These are phyloP conservation scores for Leucopsar rothschildi DNA, from an alignment of 2,113 vertebrate species.

Conservation along the genomic window DNA sequence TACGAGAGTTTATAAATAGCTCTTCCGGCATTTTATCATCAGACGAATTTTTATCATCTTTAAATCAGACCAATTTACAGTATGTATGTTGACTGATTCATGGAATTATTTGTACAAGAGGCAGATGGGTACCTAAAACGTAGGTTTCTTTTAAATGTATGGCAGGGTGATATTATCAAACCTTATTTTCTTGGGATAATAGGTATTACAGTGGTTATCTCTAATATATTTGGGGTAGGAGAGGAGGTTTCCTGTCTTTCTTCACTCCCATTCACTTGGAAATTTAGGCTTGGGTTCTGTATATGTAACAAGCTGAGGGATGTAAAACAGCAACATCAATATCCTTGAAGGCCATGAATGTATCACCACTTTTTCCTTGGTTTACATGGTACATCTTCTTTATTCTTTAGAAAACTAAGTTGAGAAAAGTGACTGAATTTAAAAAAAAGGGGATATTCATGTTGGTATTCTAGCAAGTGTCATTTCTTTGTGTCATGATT, in stretches of 20 bases:
- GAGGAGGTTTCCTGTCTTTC: background rate
- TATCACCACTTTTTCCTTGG: background rate
- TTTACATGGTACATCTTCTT: background rate
- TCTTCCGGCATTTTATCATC: background rate
- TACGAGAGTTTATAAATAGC: background rate
- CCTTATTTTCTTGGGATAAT: background rate
- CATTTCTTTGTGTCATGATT: background rate
- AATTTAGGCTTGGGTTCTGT: background rate
- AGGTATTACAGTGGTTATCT: background rate
- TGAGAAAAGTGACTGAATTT: background rate
- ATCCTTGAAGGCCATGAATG: background rate
- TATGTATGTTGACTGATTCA: background rate
- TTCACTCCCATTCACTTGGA: background rate
- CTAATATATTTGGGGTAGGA: background rate
- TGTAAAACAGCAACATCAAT: background rate
- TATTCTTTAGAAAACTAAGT: background rate
- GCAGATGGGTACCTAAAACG: background rate
- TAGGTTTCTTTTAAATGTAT: background rate
- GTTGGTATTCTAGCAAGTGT: background rate
- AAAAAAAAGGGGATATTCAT: background rate
- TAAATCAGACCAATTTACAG: conserved; percentile 6
- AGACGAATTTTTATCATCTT: conserved; percentile 16
- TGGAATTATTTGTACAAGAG: background rate
- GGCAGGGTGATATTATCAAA: background rate
- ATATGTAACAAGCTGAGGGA: background rate